Evolutionary conservation across 1,140 invertebrate genomes (phyloP).

Genomic region (Neodiprion lecontei): DNA sequence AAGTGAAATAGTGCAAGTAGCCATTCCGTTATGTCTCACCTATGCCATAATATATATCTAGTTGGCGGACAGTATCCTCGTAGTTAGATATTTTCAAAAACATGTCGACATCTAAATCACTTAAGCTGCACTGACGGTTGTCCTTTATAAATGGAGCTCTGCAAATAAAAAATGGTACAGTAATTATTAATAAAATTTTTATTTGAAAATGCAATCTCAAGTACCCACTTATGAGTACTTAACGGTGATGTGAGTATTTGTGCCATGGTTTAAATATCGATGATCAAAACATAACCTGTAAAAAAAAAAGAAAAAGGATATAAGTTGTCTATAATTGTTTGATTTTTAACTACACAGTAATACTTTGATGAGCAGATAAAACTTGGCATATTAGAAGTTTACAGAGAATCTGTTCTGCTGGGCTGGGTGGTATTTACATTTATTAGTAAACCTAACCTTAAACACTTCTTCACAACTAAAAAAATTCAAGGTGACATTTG

Average conservation of each 20-base stretch:
- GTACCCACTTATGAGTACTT: neutral
- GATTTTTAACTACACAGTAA: no score
- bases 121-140: slow-evolving; percentile 67
- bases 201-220: no score
- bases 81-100: slow-evolving; percentile 86
- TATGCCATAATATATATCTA: slow-evolving; percentile 93
- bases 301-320: no score
- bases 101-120: slow-evolving; percentile 75
- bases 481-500: neutral
- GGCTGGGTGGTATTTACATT: neutral
- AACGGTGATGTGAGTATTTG: neutral
- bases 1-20: no score
- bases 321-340: no score
- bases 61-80: slow-evolving; percentile 86
- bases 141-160: neutral
- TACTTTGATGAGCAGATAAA: no score
- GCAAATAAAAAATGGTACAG: neutral
- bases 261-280: neutral
- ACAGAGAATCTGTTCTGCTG: no score
- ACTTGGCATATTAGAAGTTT: no score
- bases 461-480: neutral
- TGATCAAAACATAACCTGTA: no score
- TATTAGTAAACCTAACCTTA: neutral
- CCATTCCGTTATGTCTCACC: slow-evolving; percentile 63
- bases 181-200: neutral